Percentiles rank a stretch among this genome's conserved stretches.
phyloP scores from a whole-genome alignment of 2,797 vertebrate genomes.

The Buphagus erythrorhynchus region DNA sequence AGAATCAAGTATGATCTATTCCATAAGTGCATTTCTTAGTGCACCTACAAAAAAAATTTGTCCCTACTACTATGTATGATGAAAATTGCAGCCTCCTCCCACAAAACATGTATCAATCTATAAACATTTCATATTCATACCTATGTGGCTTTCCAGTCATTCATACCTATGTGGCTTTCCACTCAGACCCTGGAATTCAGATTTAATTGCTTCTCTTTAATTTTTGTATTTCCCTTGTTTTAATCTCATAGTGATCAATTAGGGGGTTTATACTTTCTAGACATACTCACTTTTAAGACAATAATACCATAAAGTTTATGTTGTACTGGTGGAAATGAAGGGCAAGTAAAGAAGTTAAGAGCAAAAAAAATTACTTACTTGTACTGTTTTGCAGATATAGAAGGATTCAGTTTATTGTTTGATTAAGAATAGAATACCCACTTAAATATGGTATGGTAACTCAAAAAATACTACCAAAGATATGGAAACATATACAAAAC shows the following conservation, averaged over 20 bases:
- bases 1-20: neutral
- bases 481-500: neutral
- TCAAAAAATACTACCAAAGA: neutral
- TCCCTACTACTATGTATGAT: neutral
- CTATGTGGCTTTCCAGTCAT: neutral
- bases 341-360: neutral
- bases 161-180: neutral
- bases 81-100: neutral
- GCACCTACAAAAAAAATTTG: neutral
- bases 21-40: neutral
- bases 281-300: neutral
- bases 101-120: neutral
- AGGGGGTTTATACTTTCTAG: neutral
- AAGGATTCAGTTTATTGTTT: neutral
- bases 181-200: neutral
- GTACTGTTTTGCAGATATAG: neutral
- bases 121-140: neutral
- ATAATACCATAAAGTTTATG: neutral
- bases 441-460: neutral
- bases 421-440: neutral
- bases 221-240: neutral
- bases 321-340: neutral
- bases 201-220: neutral
- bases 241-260: neutral
- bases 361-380: neutral